Evolutionary conservation across 2,888 invertebrate species (phyloP), one percentile per base, ranked within the genome.

Genomic region (Neoascia interrupta): DNA sequence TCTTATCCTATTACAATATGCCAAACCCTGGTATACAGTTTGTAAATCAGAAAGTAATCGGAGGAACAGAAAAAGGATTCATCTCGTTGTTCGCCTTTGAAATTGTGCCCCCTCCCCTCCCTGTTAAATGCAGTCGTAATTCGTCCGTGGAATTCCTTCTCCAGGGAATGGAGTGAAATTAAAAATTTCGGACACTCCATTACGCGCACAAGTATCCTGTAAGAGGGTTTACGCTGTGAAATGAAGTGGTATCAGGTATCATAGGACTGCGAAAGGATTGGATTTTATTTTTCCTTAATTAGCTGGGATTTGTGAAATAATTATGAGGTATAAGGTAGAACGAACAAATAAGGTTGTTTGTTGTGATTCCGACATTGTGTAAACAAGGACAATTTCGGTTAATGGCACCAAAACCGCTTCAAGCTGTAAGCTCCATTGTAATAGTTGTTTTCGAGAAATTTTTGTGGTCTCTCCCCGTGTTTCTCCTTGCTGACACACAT

Each of bases 1-100:
- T 61, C 79, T 79, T 73, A 73, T 79, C 79, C 73, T 66, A 68
- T 79, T 79, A 79, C 79, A 76, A 21, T 21, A 64, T 53, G 64
- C 58, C 63, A 61, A 80, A 81, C 68, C 69, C 54, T 39, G n/a
- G n/a, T 45, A 11, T 43, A 34, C 47, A 37, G 37, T 70, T 68
- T 68, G 26, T 26, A 61, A 61, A 51, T 41, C 58, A 63, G 49
- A 61, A 47, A 58, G 81, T 79, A 73, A 69, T 72, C 63, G 64
- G 66, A 72, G 51, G 51, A 39, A 66, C 53, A 49, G 47, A 54
- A 69, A 76, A 41, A 76, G 60, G 75, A 76, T 41, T 63, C 45
- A n/a, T 45, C 11, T 36, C 31, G 10, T 51, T 51, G 43, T 31
- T n/a, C 47, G 31, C 15, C 47, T 47, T 73, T 66, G 66, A 43